Base-by-base conservation (phyloP, 1,140 invertebrate genomes). In the Macrobrachium nipponense region DNA sequence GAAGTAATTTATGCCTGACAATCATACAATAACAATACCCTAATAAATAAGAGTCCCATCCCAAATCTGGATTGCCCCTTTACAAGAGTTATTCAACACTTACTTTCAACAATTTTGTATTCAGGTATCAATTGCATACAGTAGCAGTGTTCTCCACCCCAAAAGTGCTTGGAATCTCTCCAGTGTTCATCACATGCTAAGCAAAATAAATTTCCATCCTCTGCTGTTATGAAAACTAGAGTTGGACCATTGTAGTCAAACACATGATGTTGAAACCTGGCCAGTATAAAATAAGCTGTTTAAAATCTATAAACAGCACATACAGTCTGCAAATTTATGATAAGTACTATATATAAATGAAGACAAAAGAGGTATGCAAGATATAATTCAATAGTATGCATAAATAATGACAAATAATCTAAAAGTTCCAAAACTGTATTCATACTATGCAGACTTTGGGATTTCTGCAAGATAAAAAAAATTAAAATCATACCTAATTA, bases 171-270 rank as follows among this genome's bases (percentile, higher is more conserved):
- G 2, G 95, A 95, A 90, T 97, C 97, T 89, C 94, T 94, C 97
- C 97, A 98, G 91, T 97, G 96, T 77, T 92, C 91, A n/a, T 96
- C 94, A 23, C 94, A 92, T 10, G 94, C 95, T 59, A 98, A 91
- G 90, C 95, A 97, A 90, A 96, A 95, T 60, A 95, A 93, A 62
- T 95, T 93, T 84, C 93, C 93, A 73, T 94, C 93, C 84, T 94
- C 93, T 68, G 91, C 94, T 76, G 93, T 93, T 90, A 97, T 90
- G 82, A 97, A 93, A n/a, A 95, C 93, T 23, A 97, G 91, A 0
- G 96, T 96, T 0, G 96, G 95, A 5, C 96, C 96, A 75, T 95
- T 91, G 91, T 98, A 98, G 11, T 95, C 94, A 23, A 96, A 92
- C 3, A 97, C 95, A 91, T 98, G 97, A 90, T 97, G 95, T 89